These are phyloP conservation scores for Belonocnema kinseyi DNA, from an alignment of 1,140 invertebrate genomes.

Conservation along the genomic window DNA sequence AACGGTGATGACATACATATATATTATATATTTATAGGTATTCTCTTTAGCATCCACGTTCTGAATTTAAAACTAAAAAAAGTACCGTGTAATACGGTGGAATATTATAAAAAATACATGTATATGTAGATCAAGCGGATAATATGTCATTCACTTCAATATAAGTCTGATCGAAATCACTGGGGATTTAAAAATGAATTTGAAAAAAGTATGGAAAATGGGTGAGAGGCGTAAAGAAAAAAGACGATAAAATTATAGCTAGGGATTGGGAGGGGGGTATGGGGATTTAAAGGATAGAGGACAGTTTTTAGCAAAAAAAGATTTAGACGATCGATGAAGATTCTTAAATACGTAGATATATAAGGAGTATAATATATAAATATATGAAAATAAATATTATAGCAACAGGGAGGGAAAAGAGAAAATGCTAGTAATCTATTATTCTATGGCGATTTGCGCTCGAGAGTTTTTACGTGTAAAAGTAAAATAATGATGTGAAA, in stretches of 20 bases:
- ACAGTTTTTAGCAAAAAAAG: slow-evolving; percentile 27
- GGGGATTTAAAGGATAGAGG: slow-evolving; percentile 36
- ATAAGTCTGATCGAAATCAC: slow-evolving; percentile 65
- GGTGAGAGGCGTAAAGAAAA: slow-evolving; percentile 39
- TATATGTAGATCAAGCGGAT: slow-evolving; percentile 65
- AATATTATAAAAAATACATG: slow-evolving; percentile 49
- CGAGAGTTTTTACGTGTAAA: slow-evolving; percentile 53
- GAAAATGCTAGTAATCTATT: slow-evolving; percentile 44
- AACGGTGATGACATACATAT: slow-evolving; percentile 67
- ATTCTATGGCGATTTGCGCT: slow-evolving; percentile 45
- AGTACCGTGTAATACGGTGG: slow-evolving; percentile 43
- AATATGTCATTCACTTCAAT: slow-evolving; percentile 65
- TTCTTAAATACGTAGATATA: slow-evolving; percentile 59
- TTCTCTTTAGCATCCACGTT: slow-evolving; percentile 70
- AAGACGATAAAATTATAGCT: slow-evolving; percentile 39
- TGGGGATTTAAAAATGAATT: slow-evolving; percentile 34
- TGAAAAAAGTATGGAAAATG: slow-evolving; percentile 43
- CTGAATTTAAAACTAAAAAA: slow-evolving; percentile 58
- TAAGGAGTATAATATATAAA: slow-evolving; percentile 57
- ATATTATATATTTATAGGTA: slow-evolving; percentile 74
- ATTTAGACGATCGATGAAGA: slow-evolving; percentile 39
- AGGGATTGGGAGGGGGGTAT: slow-evolving; percentile 39
- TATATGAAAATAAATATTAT: slow-evolving; percentile 30
- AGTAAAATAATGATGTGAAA: slow-evolving; percentile 42
- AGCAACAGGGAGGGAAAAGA: slow-evolving; percentile 23